Conservation (phyloP, 2,888 invertebrate species). For the Fragum fragum region DNA sequence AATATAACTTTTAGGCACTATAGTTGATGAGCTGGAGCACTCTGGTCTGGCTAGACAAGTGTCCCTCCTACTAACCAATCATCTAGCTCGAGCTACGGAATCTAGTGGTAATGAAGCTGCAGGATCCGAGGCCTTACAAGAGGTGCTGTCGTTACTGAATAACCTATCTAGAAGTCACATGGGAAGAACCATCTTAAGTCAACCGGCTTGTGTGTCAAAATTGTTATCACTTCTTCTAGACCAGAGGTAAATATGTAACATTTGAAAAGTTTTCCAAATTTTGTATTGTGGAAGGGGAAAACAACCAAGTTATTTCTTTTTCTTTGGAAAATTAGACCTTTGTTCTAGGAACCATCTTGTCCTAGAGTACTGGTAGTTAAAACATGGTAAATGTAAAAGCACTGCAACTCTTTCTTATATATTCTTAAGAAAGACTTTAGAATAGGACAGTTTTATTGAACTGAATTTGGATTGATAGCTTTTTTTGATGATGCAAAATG, state of each 20-base stretch:
- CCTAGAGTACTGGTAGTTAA: too few relatives aligned
- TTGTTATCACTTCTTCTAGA: slow-evolving; percentile 85
- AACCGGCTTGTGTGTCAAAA: slow-evolving; percentile 86
- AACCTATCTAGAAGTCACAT: slow-evolving; percentile 85
- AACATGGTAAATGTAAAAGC: too few relatives aligned
- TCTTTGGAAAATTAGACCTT: too few relatives aligned
- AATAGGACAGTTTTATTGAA: too few relatives aligned
- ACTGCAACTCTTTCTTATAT: too few relatives aligned
- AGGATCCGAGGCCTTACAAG: slow-evolving; percentile 86
- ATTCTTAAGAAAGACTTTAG: too few relatives aligned
- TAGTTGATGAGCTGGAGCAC: slow-evolving; percentile 84
- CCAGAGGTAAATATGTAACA: slow-evolving; percentile 78
- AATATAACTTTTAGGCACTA: slow-evolving; percentile 74
- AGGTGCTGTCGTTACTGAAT: slow-evolving; percentile 85
- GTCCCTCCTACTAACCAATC: slow-evolving; percentile 86
- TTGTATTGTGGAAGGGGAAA: too few relatives aligned
- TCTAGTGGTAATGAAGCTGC: slow-evolving; percentile 85
- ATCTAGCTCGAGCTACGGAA: slow-evolving; percentile 86
- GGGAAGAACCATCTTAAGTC: slow-evolving; percentile 86
- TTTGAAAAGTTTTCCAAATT: too few relatives aligned
- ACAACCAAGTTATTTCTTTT: too few relatives aligned
- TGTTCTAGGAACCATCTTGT: too few relatives aligned
- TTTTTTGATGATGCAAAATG: too few relatives aligned
- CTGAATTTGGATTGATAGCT: too few relatives aligned
- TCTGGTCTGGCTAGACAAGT: slow-evolving; percentile 86